A percentile compares a stretch with the other conserved stretches of the same genome.
These are phyloP conservation scores for Cantharis nigra DNA, from an alignment of 2,888 invertebrate genomes.

Conservation along the genomic window DNA sequence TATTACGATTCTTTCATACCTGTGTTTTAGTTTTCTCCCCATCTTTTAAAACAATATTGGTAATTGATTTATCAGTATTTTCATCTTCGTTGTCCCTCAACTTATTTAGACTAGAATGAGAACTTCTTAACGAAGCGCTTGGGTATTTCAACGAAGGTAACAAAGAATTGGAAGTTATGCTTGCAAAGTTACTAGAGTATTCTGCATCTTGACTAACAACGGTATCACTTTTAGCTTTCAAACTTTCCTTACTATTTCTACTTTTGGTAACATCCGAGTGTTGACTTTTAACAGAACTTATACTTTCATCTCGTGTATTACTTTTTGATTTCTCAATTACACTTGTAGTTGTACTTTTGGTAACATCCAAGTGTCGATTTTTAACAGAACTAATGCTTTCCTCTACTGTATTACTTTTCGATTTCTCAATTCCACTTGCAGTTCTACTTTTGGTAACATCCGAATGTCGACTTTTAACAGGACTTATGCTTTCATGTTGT, in stretches of 20 bases:
- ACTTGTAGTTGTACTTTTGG: not conserved
- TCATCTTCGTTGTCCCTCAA: constrained; percentile 1
- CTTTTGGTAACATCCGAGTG: not conserved
- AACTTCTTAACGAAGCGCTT: constrained; percentile 13
- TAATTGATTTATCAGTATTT: not conserved
- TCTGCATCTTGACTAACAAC: not conserved
- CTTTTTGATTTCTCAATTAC: not conserved
- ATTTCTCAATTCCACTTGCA: not conserved
- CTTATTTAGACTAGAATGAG: constrained; percentile 1
- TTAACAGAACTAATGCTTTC: not conserved
- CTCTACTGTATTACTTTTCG: not conserved
- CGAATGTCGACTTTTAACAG: not conserved
- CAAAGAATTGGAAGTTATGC: not conserved
- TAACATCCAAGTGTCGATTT: not conserved
- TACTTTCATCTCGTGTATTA: not conserved
- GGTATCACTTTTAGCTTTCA: not conserved
- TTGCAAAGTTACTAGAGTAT: constrained; percentile 21
- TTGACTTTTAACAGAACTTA: not conserved
- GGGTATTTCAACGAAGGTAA: constrained; percentile 21
- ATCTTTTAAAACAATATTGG: constrained; percentile 21
- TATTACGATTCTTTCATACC: constrained; percentile 16
- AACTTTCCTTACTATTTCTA: not conserved
- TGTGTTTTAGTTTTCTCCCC: constrained; percentile 29
- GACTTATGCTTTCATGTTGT: not conserved
- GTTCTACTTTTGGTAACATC: not conserved